Percentiles rank a stretch among this genome's conserved stretches.
Evolutionary conservation across 1,140 invertebrate species (phyloP).

Genomic region (Pararge aegeria): DNA sequence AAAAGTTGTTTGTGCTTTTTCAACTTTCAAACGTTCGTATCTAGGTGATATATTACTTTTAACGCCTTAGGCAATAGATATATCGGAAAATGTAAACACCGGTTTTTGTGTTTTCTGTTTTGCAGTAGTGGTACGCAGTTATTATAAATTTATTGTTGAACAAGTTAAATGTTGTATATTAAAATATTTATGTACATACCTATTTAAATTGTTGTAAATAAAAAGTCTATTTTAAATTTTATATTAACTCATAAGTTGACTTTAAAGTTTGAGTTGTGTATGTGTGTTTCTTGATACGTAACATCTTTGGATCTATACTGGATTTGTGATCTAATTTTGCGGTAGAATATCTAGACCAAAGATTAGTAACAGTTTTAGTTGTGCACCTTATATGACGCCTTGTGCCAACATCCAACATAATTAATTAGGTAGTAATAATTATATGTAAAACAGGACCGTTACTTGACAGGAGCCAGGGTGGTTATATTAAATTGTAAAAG

Average conservation of each 20-base stretch:
- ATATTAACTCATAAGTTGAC: slow-evolving; percentile 17
- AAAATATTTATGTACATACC: slow-evolving; percentile 69
- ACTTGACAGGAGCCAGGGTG: too few species aligned
- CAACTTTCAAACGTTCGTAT: slow-evolving; percentile 1
- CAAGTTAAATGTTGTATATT: slow-evolving; percentile 68
- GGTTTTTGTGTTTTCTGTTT: slow-evolving; percentile 19
- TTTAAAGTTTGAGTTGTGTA: slow-evolving; percentile 18
- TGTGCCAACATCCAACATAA: slow-evolving; percentile 8
- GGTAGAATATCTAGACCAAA: slow-evolving; percentile 22
- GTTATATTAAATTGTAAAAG: too few species aligned
- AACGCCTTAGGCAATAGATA: slow-evolving; percentile 2
- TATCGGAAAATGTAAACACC: slow-evolving; percentile 2
- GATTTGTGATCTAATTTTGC: slow-evolving; percentile 16
- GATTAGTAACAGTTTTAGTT: slow-evolving; percentile 13
- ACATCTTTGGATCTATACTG: slow-evolving; percentile 13
- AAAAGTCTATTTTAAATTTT: slow-evolving; percentile 56
- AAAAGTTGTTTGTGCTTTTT: slow-evolving; percentile 13
- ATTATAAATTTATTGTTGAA: slow-evolving; percentile 48
- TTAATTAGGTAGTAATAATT: background rate
- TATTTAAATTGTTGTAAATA: slow-evolving; percentile 76
- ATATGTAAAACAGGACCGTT: too few species aligned
- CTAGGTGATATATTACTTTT: slow-evolving; percentile 13
- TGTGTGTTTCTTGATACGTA: slow-evolving; percentile 6
- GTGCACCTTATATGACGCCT: slow-evolving; percentile 8
- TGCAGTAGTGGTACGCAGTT: slow-evolving; percentile 24